phyloP scores from a whole-genome alignment of 2,797 vertebrate species.

The Psittacula echo region DNA sequence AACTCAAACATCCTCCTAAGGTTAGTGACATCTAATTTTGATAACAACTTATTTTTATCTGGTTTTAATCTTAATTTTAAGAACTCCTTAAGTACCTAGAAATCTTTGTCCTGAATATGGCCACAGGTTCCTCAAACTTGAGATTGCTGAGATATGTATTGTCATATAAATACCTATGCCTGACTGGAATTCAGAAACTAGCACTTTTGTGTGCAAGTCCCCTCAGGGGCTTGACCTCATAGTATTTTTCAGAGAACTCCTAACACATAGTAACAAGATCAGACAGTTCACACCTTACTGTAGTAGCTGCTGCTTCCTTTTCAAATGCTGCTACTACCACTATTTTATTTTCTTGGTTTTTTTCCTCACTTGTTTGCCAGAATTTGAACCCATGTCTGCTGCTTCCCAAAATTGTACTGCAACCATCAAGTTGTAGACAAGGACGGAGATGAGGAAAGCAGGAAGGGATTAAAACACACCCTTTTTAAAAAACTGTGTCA shows the following conservation, averaged over 20 bases:
- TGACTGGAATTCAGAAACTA: not conserved
- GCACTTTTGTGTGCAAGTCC: not conserved
- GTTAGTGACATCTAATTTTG: not conserved
- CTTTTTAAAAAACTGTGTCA: fast-evolving
- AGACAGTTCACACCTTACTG: not conserved
- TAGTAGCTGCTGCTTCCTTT: not conserved
- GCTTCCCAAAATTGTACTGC: not conserved
- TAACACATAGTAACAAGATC: not conserved
- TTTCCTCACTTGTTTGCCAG: not conserved
- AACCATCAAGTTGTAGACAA: not conserved
- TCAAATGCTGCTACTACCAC: not conserved
- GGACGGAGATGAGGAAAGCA: not conserved
- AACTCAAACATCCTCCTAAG: not conserved
- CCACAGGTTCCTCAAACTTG: not conserved
- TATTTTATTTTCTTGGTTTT: not conserved
- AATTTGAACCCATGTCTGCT: not conserved
- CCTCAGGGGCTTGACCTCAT: not conserved
- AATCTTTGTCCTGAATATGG: not conserved
- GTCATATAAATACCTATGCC: not conserved
- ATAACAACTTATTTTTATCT: not conserved
- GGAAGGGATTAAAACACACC: not conserved
- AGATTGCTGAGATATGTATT: not conserved
- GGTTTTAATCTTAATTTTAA: not conserved
- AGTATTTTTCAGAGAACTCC: not conserved
- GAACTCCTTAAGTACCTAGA: not conserved